Conservation (phyloP, 2,888 invertebrate species). For the Bhutanitis thaidina region DNA sequence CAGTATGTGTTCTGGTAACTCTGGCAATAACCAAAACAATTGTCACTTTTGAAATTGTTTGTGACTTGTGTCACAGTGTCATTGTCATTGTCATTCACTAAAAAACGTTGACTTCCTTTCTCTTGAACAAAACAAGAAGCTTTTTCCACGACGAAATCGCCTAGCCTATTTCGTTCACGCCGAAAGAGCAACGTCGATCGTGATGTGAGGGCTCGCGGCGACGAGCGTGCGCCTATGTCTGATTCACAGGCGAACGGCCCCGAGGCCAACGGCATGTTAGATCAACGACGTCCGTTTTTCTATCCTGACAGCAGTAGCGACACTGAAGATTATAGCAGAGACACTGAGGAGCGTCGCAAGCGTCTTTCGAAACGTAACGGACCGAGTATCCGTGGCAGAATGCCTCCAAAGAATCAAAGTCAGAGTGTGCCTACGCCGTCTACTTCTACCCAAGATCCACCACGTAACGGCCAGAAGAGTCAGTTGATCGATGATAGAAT, state of each 20-base stretch:
- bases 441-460: slow-evolving; percentile 55
- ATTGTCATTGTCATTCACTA: slow-evolving; percentile 4
- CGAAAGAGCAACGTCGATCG: slow-evolving; percentile 46
- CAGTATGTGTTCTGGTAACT: too few relatives aligned
- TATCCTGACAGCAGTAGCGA: slow-evolving; percentile 89
- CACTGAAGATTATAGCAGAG: slow-evolving; percentile 89
- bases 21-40: slow-evolving; percentile 21
- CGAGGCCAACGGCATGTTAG: slow-evolving; percentile 50
- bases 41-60: too few relatives aligned
- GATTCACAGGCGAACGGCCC: slow-evolving; percentile 59
- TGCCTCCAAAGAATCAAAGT: slow-evolving; percentile 63
- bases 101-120: slow-evolving; percentile 20
- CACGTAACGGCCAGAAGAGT: slow-evolving; percentile 53
- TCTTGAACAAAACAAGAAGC: slow-evolving; percentile 19
- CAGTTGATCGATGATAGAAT: slow-evolving; percentile 86
- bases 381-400: slow-evolving; percentile 46
- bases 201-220: slow-evolving; percentile 63
- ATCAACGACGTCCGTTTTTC: slow-evolving; percentile 62
- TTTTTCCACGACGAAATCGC: slow-evolving; percentile 22
- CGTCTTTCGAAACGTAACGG: slow-evolving; percentile 66
- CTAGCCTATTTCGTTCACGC: slow-evolving; percentile 28
- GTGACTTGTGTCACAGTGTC: too few relatives aligned
- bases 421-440: slow-evolving; percentile 54
- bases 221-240: slow-evolving; percentile 64
- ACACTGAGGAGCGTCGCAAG: slow-evolving; percentile 83